phyloP scores from a whole-genome alignment of 2,888 invertebrate species.

The Pterostichus niger region DNA sequence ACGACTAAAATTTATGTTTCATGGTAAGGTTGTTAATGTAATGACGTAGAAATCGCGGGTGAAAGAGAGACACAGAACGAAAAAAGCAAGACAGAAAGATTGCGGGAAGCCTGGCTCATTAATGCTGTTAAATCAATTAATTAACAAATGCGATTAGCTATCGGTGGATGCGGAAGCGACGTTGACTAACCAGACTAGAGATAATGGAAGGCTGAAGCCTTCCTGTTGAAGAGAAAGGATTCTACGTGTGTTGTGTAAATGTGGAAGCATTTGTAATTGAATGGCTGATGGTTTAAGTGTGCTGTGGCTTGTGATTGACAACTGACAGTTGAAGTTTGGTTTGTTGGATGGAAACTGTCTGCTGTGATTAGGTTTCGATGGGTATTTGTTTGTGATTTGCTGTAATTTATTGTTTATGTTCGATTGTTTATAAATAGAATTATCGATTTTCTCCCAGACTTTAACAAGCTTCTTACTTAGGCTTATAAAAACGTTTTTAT shows the following conservation, averaged over 20 bases:
- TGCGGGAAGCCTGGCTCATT: constrained; percentile 44
- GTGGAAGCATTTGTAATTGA: not conserved
- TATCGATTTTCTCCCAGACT: not conserved
- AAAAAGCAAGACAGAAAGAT: constrained; percentile 31
- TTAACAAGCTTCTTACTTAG: too few relatives aligned
- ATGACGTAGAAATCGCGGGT: not conserved
- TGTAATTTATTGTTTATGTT: not conserved
- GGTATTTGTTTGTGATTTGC: not conserved
- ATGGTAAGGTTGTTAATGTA: not conserved
- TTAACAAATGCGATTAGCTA: constrained; percentile 54
- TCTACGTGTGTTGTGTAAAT: not conserved
- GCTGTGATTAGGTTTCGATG: not conserved
- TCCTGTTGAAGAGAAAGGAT: not conserved
- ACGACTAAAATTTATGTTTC: not conserved
- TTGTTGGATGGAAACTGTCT: not conserved
- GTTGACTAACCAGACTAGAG: not conserved
- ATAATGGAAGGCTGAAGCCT: not conserved
- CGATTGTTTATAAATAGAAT: constrained; percentile 24
- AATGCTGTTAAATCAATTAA: constrained; percentile 53
- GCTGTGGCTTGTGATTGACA: constrained; percentile 12
- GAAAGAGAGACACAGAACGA: constrained; percentile 6
- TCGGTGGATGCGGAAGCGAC: constrained; percentile 4
- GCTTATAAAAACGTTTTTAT: not conserved
- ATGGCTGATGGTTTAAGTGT: not conserved
- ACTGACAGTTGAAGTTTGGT: constrained; percentile 9